These are phyloP conservation scores for Harpagoxenus sublaevis DNA, from an alignment of 2,888 invertebrate genomes.

Conservation along the genomic window DNA sequence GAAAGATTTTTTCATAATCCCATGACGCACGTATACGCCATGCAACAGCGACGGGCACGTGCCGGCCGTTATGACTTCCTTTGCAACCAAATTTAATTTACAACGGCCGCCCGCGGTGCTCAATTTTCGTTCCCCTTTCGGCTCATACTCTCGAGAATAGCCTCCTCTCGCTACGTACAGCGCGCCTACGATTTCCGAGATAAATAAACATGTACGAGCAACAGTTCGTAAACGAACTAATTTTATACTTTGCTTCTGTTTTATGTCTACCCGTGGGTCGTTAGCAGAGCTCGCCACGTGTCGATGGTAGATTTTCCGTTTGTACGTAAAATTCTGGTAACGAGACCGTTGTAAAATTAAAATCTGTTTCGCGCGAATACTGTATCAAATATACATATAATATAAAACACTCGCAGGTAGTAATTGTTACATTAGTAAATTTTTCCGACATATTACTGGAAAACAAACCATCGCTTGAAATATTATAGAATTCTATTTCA, in stretches of 20 bases:
- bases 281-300: constrained; percentile 58
- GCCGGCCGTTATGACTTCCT: constrained; percentile 81
- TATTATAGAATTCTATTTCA: not conserved
- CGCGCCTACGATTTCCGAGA: constrained; percentile 47
- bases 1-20: constrained; percentile 73
- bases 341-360: constrained; percentile 15
- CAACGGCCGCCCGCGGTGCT: constrained; percentile 74
- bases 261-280: constrained; percentile 41
- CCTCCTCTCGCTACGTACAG: constrained; percentile 36
- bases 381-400: not conserved
- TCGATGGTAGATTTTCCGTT: constrained; percentile 25
- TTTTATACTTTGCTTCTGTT: constrained; percentile 63
- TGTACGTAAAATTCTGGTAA: not conserved
- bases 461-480: not conserved
- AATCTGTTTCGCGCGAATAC: not conserved
- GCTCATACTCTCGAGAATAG: constrained; percentile 49
- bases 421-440: not conserved
- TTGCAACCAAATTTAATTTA: constrained; percentile 80
- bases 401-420: not conserved
- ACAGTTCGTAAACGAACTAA: constrained; percentile 66
- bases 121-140: constrained; percentile 66
- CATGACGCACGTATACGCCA: constrained; percentile 60
- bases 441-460: not conserved
- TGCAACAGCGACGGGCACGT: constrained; percentile 74
- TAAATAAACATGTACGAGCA: constrained; percentile 51